These are phyloP conservation scores for Oenanthe melanoleuca DNA, from an alignment of 2,113 vertebrate genomes.

Conservation along the genomic window DNA sequence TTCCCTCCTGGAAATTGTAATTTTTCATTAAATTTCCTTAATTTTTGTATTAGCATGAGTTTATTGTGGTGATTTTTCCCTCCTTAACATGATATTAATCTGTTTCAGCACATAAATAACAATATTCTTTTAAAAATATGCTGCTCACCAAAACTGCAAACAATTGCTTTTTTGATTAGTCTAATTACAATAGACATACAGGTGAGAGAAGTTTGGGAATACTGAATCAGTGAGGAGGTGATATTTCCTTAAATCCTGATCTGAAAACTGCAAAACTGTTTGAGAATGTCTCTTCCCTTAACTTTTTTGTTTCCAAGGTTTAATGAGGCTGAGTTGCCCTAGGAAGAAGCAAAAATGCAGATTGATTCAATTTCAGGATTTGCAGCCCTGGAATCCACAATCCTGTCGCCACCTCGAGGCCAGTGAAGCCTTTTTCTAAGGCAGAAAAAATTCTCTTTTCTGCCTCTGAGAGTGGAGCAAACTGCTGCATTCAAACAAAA, in stretches of 20 bases:
- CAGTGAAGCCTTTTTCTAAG: neutral
- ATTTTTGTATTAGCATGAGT: neutral
- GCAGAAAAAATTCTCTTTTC: neutral
- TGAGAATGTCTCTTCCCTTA: too few species aligned
- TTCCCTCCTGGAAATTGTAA: neutral
- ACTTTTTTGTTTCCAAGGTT: neutral
- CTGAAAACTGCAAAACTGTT: neutral
- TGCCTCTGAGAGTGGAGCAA: neutral
- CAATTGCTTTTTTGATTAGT: neutral
- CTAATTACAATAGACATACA: accelerated
- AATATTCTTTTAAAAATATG: neutral
- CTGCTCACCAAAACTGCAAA: neutral
- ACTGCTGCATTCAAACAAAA: neutral
- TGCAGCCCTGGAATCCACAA: neutral
- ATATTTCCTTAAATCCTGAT: neutral
- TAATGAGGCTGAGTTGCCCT: neutral
- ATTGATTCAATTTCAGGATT: neutral
- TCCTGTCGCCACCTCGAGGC: conserved; percentile 49
- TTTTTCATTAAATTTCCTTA: neutral
- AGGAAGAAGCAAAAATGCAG: neutral
- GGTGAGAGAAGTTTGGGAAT: neutral
- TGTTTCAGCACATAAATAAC: neutral
- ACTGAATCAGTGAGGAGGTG: neutral
- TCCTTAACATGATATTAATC: neutral
- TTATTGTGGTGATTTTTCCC: neutral